phyloP scores from a whole-genome alignment of 2,888 invertebrate genomes.

The Diadromus collaris region DNA sequence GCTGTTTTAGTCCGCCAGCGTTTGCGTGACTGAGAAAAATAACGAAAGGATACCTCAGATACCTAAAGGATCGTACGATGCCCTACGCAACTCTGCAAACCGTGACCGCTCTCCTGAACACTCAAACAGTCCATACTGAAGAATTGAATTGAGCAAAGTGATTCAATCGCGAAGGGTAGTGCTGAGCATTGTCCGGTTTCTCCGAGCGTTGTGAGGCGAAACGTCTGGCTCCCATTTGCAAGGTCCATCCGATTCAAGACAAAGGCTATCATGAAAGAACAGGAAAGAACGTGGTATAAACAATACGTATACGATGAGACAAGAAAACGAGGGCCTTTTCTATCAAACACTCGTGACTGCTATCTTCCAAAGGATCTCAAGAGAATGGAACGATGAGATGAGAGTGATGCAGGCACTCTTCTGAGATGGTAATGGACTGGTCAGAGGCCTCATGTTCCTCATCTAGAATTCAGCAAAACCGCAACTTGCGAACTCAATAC shows the following conservation, averaged over 20 bases:
- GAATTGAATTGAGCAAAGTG: slow-evolving; percentile 56
- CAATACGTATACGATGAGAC: neutral
- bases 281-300: slow-evolving; percentile 15
- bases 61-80: slow-evolving; percentile 49
- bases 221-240: slow-evolving; percentile 31
- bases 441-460: slow-evolving; percentile 30
- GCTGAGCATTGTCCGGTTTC: slow-evolving; percentile 18
- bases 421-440: slow-evolving; percentile 37
- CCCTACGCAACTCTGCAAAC: slow-evolving; percentile 43
- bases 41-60: slow-evolving; percentile 42
- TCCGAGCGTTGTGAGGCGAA: neutral
- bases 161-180: slow-evolving; percentile 40
- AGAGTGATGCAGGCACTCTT: slow-evolving; percentile 42
- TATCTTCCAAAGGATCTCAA: slow-evolving; percentile 13
- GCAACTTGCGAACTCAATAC: slow-evolving; percentile 31
- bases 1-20: slow-evolving; percentile 29
- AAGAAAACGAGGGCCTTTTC: neutral
- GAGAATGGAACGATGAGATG: slow-evolving; percentile 32
- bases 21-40: slow-evolving; percentile 34
- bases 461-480: slow-evolving; percentile 42
- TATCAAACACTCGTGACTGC: slow-evolving; percentile 1
- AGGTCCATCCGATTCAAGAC: slow-evolving; percentile 4
- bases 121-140: slow-evolving; percentile 47
- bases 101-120: slow-evolving; percentile 47
- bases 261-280: slow-evolving; percentile 14